Evolutionary conservation across 2,113 vertebrate genomes (phyloP), one percentile per base, ranked within the genome.

Genomic region (Pampusana beccarii): DNA sequence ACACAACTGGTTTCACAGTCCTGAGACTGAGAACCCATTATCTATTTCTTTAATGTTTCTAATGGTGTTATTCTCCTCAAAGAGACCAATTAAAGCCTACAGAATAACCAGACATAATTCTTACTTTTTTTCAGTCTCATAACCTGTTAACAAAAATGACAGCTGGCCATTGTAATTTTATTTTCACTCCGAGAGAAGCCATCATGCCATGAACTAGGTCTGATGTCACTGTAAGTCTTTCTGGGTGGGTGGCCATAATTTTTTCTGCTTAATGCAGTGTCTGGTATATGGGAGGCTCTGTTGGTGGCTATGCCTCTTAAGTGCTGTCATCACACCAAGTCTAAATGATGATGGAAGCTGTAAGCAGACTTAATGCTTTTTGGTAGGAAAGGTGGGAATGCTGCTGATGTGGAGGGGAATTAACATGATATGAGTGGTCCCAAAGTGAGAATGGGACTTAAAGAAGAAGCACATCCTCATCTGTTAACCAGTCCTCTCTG

Each of bases 341-440:
- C 16, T 77, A 58, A 91, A 64, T n/a, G 58, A 57, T 24, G 15
- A 24, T 31, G 38, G 53, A 61, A 80, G 4, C 13, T 72, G 23
- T 42, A 38, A 38, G 18, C 5, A 60, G 48, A 72, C 5, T 16
- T 46, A 42, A 40, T 44, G 7, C 0, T 8, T 78, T 77, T 54
- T 44, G 8, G 20, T 28, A 40, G 36, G 46, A 66, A 72, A 73
- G 6, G 8, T 40, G 5, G 11, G 19, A 26, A 50, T 51, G 13
- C 3, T 60, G 10, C 11, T 80, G 9, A 14, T n/a, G 4, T 58
- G 19, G 23, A 53, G 13, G 4, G 7, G 9, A 79, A 42, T 44
- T 24, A 82, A 50, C 0, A 0, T 25, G 13, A 10, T 60, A 7
- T 10, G 8, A 29, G 4, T 26, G 10, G 3, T 5, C 8, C 14